phyloP scores from a whole-genome alignment of 2,797 vertebrate species.

The Falco columbarius region DNA sequence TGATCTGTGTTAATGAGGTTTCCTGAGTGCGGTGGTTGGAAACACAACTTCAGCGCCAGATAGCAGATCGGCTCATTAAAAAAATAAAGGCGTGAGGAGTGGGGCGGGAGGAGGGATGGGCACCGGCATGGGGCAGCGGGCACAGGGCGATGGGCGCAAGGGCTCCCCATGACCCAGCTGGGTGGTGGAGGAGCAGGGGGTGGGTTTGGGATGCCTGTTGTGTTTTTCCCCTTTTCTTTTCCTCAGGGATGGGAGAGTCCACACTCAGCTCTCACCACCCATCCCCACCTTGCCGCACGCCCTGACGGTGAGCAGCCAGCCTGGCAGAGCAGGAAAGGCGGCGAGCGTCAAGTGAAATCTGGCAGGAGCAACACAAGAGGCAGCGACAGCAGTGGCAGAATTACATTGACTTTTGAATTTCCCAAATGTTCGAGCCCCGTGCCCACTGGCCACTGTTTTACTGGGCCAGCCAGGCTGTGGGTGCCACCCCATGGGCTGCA shows the following conservation, averaged over 20 bases:
- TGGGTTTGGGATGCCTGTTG: rapidly evolving
- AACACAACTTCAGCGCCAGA: constrained; percentile 11
- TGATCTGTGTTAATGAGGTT: constrained; percentile 85
- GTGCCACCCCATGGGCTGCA: not conserved
- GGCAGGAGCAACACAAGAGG: not conserved
- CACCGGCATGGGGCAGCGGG: not conserved
- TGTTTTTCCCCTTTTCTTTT: not conserved
- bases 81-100: not conserved
- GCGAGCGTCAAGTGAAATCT: not conserved
- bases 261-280: rapidly evolving
- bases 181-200: not conserved
- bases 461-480: rapidly evolving
- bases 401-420: not conserved
- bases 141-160: rapidly evolving
- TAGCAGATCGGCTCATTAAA: constrained; percentile 71
- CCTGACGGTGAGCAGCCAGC: not conserved
- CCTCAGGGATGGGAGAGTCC: rapidly evolving
- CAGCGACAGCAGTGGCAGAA: rapidly evolving
- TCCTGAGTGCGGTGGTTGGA: constrained; percentile 70
- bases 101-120: not conserved
- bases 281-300: rapidly evolving
- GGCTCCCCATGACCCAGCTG: not conserved
- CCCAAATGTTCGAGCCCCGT: not conserved
- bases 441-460: rapidly evolving
- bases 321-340: not conserved